phyloP scores from a whole-genome alignment of 2,113 vertebrate species.

The Chlamydotis undulata region DNA sequence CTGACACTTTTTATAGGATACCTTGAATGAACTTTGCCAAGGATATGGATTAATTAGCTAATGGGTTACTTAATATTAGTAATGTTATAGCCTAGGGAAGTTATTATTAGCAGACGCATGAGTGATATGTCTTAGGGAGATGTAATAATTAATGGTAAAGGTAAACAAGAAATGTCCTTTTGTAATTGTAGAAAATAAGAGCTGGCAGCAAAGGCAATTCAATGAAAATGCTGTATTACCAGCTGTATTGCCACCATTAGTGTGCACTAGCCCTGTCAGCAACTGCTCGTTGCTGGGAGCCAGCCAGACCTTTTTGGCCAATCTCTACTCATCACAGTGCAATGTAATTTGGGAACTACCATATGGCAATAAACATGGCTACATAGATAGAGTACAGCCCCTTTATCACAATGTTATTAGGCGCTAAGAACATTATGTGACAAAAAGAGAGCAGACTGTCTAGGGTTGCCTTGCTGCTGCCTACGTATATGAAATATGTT shows the following conservation, averaged over 20 bases:
- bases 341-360: constrained; percentile 63
- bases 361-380: constrained; percentile 65
- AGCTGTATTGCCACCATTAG: background rate
- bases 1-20: constrained; percentile 46
- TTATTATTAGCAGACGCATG: background rate
- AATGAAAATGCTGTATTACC: constrained; percentile 1
- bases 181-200: constrained; percentile 27
- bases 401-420: constrained; percentile 12
- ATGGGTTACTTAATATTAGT: constrained; percentile 14
- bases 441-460: constrained; percentile 34
- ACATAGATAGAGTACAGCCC: constrained; percentile 6
- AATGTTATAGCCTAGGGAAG: background rate
- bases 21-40: constrained; percentile 26
- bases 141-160: background rate
- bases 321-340: constrained; percentile 14
- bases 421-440: constrained; percentile 11
- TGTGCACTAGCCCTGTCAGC: constrained; percentile 12
- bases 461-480: background rate
- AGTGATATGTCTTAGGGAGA: background rate
- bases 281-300: constrained; percentile 45
- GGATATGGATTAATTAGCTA: constrained; percentile 43
- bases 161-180: background rate
- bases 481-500: constrained; percentile 16
- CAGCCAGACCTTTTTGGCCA: constrained; percentile 41
- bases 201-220: constrained; percentile 5